Base-by-base conservation (phyloP, 2,113 vertebrate species). In the Carlito syrichta region DNA sequence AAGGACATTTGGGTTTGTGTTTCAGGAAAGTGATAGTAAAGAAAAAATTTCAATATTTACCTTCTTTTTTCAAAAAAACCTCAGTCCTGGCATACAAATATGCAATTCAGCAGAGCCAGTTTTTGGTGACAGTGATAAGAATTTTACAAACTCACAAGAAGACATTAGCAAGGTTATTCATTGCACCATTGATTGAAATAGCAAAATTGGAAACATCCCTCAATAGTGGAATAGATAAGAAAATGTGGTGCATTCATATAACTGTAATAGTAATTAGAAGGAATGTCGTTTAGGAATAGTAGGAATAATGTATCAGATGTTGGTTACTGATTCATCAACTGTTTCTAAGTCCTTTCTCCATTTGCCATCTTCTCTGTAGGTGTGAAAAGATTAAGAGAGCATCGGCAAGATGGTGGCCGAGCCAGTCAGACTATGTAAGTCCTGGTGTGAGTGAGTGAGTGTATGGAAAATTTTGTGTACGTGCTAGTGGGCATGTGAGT, bases 1-100 rank as follows among this genome's bases (percentile, higher is more conserved):
- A 45, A 62, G 69, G 86, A 77, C 35, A 43, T 45, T 84, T 52
- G n/a, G 38, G 17, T 69, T 92, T 93, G 82, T 74, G 78, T 13
- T 48, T 73, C 83, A 84, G 35, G 68, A 83, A 87, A 93, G 25
- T 77, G 60, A 76, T 40, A 11, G 45, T 62, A 71, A 32, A 68
- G 54, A 8, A 56, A 86, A 60, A 54, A 22, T 27, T 60, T 86
- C 93, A 87, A 83, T 62, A 86, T 66, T 38, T 66, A 73, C 56
- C 10, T 66, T 87, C 69, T 79, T 87, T 95, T 79, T 94, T 87
- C 17, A 85, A 89, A 85, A 73, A 19, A 27, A 52, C 92, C n/a
- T n/a, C n/a, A n/a, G 63, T 79, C 13, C 45, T 84, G 10, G 14
- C 78, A 63, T 63, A 2, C 60, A 84, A 88, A 84, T 69, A 83